A percentile compares a stretch with the other conserved stretches of the same genome.
Evolutionary conservation across 2,797 vertebrate genomes (phyloP).

Genomic region (Neosalanx taihuensis): DNA sequence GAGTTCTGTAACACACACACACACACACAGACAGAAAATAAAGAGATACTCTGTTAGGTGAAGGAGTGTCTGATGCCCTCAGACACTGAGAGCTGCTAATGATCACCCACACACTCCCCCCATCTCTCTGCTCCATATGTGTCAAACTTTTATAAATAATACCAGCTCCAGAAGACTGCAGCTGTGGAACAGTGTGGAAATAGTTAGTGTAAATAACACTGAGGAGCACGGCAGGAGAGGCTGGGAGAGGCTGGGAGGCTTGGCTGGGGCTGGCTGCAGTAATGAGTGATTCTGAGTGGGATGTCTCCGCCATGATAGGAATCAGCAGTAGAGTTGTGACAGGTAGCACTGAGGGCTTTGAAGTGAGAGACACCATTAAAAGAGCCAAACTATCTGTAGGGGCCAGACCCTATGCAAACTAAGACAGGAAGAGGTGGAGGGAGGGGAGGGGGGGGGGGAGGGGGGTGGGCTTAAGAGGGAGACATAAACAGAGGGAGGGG

Average conservation of each 20-base stretch:
- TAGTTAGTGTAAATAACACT: constrained; percentile 13
- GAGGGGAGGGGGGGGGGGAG: constrained; percentile 9
- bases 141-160: constrained; percentile 51
- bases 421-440: constrained; percentile 13
- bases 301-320: constrained; percentile 45
- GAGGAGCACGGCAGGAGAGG: constrained; percentile 22
- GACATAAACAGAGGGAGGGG: not conserved
- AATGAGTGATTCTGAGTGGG: constrained; percentile 46
- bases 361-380: constrained; percentile 53
- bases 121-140: constrained; percentile 47
- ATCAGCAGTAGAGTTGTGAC: constrained; percentile 54
- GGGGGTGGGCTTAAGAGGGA: not conserved
- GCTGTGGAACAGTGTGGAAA: constrained; percentile 4
- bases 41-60: constrained; percentile 14
- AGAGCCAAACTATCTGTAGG: constrained; percentile 25
- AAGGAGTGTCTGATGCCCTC: constrained; percentile 36
- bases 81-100: constrained; percentile 51
- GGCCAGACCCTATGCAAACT: constrained; percentile 34
- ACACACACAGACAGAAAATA: not conserved
- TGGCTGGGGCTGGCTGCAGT: constrained; percentile 37
- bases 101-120: constrained; percentile 31
- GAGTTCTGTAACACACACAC: constrained; percentile 80
- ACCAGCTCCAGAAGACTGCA: constrained; percentile 34
- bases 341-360: constrained; percentile 49
- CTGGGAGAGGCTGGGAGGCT: constrained; percentile 31